A percentile compares a stretch with the other conserved stretches of the same genome.
Conservation (phyloP, 2,113 vertebrate species). For the Rhinopomastus cyanomelas region DNA sequence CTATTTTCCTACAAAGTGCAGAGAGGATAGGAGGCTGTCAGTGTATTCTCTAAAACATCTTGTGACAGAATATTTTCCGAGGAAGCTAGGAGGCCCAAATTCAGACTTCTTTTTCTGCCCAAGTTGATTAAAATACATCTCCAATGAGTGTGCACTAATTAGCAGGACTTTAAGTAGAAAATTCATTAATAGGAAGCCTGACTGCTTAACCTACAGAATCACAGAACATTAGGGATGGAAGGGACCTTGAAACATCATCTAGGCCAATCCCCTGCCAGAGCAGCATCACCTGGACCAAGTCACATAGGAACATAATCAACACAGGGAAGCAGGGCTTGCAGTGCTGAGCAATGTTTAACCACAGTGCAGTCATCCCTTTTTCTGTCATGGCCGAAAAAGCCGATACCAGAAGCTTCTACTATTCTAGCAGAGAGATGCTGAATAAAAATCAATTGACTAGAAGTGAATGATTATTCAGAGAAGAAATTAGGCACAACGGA, state of each 20-base stretch:
- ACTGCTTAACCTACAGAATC: not conserved
- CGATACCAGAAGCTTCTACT: not conserved
- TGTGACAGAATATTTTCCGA: not conserved
- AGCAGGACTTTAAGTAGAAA: not conserved
- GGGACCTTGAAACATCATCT: too few species aligned
- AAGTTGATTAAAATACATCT: not conserved
- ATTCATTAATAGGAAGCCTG: not conserved
- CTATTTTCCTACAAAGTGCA: constrained; percentile 10
- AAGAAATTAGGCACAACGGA: not conserved
- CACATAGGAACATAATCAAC: too few species aligned
- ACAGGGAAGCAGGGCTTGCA: not conserved
- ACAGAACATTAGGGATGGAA: too few species aligned
- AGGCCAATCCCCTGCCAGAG: too few species aligned
- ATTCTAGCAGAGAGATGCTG: not conserved
- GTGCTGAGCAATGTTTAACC: not conserved
- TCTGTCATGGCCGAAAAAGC: not conserved
- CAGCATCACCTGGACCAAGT: too few species aligned
- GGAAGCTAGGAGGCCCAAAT: not conserved
- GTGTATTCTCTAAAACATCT: constrained; percentile 33
- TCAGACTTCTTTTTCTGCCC: not conserved
- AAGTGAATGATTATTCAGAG: not conserved
- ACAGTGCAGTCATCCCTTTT: not conserved
- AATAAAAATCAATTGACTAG: not conserved
- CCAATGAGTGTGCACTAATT: not conserved
- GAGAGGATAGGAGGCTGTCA: constrained; percentile 10